Evolutionary conservation across 2,888 invertebrate genomes (phyloP).

Genomic region (Priocnemis perturbator): DNA sequence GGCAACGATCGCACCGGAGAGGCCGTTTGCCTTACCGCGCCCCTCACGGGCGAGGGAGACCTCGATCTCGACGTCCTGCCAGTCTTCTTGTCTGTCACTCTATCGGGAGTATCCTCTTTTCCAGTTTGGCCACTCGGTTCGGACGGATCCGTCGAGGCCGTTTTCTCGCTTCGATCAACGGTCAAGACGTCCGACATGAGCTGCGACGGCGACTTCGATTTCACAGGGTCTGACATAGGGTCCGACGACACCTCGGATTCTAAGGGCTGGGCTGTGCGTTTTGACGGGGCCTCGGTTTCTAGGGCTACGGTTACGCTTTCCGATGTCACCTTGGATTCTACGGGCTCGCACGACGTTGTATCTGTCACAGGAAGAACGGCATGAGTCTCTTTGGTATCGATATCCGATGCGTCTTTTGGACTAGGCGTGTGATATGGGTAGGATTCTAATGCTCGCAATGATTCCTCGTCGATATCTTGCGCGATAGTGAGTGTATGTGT

Average conservation of each 20-base stretch:
- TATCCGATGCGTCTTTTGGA: no score
- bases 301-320: conserved; percentile 21
- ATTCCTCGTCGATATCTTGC: conserved; percentile 13
- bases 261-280: not conserved
- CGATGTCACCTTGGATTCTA: conserved; percentile 32
- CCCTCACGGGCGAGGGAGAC: conserved; percentile 48
- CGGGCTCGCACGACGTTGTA: conserved; percentile 39
- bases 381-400: conserved; percentile 25
- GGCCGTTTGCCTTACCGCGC: conserved; percentile 64
- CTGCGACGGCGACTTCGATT: not conserved
- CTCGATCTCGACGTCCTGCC: conserved; percentile 48
- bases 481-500: conserved; percentile 39
- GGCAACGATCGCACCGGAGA: conserved; percentile 70
- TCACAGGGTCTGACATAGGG: conserved; percentile 33
- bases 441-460: no score
- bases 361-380: conserved; percentile 21
- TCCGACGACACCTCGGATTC: conserved; percentile 31
- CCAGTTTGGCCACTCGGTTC: not conserved
- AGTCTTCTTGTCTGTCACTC: conserved; percentile 1
- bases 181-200: no score
- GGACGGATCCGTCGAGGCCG: no score
- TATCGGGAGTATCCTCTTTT: conserved; percentile 29
- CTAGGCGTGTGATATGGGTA: no score
- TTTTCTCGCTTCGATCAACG: no score
- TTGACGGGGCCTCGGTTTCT: conserved; percentile 27